phyloP scores from a whole-genome alignment of 2,888 invertebrate species.

The Neocrepidodera transversa region DNA sequence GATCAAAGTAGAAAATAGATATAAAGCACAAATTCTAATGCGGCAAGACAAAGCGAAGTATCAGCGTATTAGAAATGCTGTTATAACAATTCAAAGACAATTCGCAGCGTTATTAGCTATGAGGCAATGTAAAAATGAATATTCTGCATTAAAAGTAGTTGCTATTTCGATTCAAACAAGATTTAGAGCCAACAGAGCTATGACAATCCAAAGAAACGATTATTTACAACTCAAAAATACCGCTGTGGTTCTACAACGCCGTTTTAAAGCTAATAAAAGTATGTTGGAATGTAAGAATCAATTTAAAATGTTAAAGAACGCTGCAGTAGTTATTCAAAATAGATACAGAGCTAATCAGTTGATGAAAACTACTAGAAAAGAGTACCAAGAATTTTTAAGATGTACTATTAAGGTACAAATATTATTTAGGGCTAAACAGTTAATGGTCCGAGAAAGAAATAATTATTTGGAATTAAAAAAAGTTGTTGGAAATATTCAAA shows the following conservation, averaged over 20 bases:
- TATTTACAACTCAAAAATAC: slow-evolving; percentile 42
- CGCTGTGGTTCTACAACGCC: slow-evolving; percentile 59
- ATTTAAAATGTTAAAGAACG: slow-evolving; percentile 48
- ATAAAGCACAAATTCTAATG: slow-evolving; percentile 43
- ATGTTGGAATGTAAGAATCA: slow-evolving; percentile 46
- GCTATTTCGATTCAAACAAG: slow-evolving; percentile 63
- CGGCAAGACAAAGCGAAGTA: slow-evolving; percentile 54
- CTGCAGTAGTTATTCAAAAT: slow-evolving; percentile 42
- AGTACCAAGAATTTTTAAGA: slow-evolving; percentile 28
- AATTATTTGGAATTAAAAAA: slow-evolving; percentile 52
- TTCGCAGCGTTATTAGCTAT: slow-evolving; percentile 58
- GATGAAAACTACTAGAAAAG: slow-evolving; percentile 37
- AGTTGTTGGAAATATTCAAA: slow-evolving; percentile 55
- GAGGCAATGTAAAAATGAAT: slow-evolving; percentile 53
- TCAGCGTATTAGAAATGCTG: slow-evolving; percentile 50
- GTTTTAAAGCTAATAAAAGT: slow-evolving; percentile 57
- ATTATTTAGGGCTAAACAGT: slow-evolving; percentile 53
- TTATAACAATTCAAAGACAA: slow-evolving; percentile 46
- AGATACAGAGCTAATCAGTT: slow-evolving; percentile 45
- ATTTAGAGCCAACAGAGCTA: slow-evolving; percentile 60
- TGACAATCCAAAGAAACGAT: slow-evolving; percentile 45
- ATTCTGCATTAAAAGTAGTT: slow-evolving; percentile 54
- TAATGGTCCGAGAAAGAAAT: slow-evolving; percentile 44
- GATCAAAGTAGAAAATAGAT: slow-evolving; percentile 26
- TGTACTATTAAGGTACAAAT: slow-evolving; percentile 33